Evolutionary conservation across 2,113 vertebrate genomes (phyloP).

Genomic region (Nicator chloris): DNA sequence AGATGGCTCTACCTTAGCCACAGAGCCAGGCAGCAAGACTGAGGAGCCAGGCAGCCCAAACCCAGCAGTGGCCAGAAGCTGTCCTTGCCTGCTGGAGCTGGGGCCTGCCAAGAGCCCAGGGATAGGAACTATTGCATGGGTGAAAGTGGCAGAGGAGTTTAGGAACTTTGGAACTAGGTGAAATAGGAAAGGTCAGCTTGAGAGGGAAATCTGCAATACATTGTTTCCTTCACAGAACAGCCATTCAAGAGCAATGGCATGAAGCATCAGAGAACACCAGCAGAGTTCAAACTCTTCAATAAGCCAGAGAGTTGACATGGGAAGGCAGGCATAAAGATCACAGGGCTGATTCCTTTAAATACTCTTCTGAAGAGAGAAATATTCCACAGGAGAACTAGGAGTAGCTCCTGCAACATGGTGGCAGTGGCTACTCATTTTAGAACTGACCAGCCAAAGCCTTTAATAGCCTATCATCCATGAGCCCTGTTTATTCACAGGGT

Average conservation of each 20-base stretch:
- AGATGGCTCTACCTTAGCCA: background rate
- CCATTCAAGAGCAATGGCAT: background rate
- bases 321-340: background rate
- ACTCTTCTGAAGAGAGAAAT: background rate
- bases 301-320: background rate
- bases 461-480: background rate
- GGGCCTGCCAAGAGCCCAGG: background rate
- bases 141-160: background rate
- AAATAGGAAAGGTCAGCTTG: background rate
- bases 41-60: background rate
- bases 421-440: background rate
- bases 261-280: background rate
- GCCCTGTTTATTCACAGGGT: background rate
- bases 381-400: background rate
- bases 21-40: background rate
- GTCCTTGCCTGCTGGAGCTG: background rate
- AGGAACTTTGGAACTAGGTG: background rate
- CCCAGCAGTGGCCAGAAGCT: background rate
- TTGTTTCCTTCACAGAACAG: background rate
- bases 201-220: background rate
- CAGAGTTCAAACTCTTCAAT: background rate
- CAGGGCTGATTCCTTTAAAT: background rate
- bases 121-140: background rate
- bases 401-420: background rate
- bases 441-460: background rate